Conservation (phyloP, 2,888 invertebrate species). For the Dryobotodes eremita region DNA sequence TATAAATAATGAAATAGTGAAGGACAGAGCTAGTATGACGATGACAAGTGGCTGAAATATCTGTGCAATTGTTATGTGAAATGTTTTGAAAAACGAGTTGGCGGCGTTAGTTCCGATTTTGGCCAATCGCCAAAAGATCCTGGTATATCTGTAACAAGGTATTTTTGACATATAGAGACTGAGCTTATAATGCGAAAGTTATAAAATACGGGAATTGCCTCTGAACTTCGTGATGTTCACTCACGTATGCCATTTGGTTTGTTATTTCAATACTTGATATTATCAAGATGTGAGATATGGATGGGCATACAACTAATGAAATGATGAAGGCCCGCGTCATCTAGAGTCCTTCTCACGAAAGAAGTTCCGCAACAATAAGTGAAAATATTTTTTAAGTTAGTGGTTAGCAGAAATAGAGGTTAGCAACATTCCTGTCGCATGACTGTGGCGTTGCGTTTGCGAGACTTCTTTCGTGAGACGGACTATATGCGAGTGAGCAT, state of each 20-base stretch:
- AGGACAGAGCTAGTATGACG: too few species aligned
- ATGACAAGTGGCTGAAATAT: too few species aligned
- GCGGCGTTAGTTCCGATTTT: too few species aligned
- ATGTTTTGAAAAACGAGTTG: too few species aligned
- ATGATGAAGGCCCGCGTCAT: neutral
- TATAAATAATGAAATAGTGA: too few species aligned
- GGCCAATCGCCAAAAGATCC: too few species aligned
- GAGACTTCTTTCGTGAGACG: neutral
- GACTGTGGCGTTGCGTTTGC: too few species aligned
- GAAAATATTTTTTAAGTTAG: neutral
- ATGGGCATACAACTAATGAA: neutral
- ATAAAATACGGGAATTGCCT: neutral
- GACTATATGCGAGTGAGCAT: neutral
- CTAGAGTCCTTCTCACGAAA: too few species aligned
- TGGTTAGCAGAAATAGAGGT: neutral
- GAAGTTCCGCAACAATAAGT: too few species aligned
- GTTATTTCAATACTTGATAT: neutral
- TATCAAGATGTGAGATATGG: neutral
- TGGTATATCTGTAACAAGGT: neutral
- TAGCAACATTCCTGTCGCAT: neutral
- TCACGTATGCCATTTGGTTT: neutral
- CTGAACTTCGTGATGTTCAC: neutral
- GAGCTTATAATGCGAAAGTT: neutral
- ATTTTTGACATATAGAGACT: neutral
- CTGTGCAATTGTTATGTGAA: too few species aligned